These are phyloP conservation scores for Xenus cinereus DNA, from an alignment of 2,113 vertebrate species.

Conservation along the genomic window DNA sequence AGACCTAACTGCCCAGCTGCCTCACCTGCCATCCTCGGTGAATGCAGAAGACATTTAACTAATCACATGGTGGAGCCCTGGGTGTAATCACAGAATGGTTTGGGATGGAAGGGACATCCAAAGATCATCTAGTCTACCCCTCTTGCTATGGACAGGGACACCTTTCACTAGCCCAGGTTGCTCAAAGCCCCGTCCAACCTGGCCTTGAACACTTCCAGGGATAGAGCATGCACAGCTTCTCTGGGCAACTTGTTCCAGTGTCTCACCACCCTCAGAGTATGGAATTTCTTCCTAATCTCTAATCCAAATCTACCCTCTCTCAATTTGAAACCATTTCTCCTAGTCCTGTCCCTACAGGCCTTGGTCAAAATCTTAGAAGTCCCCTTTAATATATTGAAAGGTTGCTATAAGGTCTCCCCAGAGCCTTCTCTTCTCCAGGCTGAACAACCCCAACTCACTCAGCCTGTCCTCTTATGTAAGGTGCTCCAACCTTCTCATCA, in stretches of 20 bases:
- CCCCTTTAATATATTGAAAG: accelerated
- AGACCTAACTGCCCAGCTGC: neutral
- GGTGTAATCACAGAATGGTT: neutral
- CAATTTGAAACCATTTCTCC: neutral
- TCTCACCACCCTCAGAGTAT: neutral
- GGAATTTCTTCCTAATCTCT: neutral
- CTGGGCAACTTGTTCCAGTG: neutral
- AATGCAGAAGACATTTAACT: neutral
- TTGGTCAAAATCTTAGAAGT: neutral
- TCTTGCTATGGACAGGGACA: neutral
- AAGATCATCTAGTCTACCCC: too few species aligned
- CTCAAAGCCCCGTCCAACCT: neutral
- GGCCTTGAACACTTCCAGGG: neutral
- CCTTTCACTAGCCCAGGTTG: neutral
- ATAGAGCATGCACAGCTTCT: neutral
- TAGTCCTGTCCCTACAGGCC: neutral
- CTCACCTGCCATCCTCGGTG: accelerated
- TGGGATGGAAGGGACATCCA: neutral
- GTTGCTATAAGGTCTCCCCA: accelerated
- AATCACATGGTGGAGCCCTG: accelerated
- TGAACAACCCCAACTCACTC: neutral
- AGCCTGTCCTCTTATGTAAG: neutral
- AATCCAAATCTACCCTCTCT: neutral
- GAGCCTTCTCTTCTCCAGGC: neutral
- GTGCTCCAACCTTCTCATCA: neutral